phyloP scores from a whole-genome alignment of 2,113 vertebrate species.

The Tychaedon coryphoeus region DNA sequence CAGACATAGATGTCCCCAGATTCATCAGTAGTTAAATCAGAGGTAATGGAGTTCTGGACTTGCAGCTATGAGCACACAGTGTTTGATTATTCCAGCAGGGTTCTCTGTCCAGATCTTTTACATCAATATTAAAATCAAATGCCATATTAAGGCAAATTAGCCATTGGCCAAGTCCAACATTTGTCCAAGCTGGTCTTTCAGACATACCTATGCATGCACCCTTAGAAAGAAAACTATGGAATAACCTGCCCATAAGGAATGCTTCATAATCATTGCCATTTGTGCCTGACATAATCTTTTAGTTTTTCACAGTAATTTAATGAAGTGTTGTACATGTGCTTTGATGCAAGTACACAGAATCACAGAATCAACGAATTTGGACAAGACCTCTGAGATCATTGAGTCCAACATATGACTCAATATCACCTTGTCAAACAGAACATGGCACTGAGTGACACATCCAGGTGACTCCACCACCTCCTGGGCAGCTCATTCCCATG shows the following conservation, averaged over 20 bases:
- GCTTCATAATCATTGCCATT: not conserved
- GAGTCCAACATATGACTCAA: not conserved
- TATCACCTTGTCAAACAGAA: not conserved
- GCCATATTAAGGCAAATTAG: not conserved
- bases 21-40: not conserved
- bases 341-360: not conserved
- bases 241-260: not conserved
- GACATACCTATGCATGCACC: accelerated
- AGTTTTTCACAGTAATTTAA: not conserved
- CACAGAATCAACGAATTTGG: not conserved
- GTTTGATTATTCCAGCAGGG: not conserved
- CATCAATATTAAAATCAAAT: not conserved
- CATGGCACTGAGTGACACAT: not conserved
- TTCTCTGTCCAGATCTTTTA: not conserved
- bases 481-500: not conserved
- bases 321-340: not conserved
- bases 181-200: not conserved
- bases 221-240: not conserved
- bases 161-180: not conserved
- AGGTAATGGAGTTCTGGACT: not conserved
- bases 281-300: not conserved
- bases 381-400: not conserved
- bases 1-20: not conserved
- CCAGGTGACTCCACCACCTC: not conserved
- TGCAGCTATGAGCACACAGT: not conserved